A percentile compares a stretch with the other conserved stretches of the same genome.
These are phyloP conservation scores for Metaphire vulgaris DNA, from an alignment of 1,140 invertebrate species.

Conservation along the genomic window DNA sequence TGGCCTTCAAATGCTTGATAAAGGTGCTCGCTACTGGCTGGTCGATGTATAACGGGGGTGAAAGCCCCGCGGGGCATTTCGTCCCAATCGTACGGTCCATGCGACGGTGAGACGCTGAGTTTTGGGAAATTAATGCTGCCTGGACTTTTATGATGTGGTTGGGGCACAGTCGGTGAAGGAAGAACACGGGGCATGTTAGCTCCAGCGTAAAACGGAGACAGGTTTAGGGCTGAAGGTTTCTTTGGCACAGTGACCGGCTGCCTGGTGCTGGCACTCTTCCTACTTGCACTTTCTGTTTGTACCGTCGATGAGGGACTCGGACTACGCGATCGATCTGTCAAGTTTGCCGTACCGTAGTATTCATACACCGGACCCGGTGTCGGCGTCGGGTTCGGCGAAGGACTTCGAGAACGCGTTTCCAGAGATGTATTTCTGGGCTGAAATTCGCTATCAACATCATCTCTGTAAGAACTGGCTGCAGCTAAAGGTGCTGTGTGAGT, in stretches of 20 bases:
- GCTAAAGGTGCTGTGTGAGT: neutral
- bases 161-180: conserved; percentile 52
- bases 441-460: conserved; percentile 21
- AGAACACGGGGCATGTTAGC: conserved; percentile 57
- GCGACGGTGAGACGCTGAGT: conserved; percentile 84
- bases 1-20: no score
- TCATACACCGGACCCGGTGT: conserved; percentile 50
- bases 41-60: conserved; percentile 37
- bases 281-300: conserved; percentile 54
- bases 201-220: conserved; percentile 61
- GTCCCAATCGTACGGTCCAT: conserved; percentile 49
- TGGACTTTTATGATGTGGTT: conserved; percentile 32
- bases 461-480: neutral
- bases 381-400: conserved; percentile 68
- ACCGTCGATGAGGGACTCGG: conserved; percentile 51
- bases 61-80: conserved; percentile 26
- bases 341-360: conserved; percentile 54
- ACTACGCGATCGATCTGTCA: conserved; percentile 54
- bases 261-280: conserved; percentile 57
- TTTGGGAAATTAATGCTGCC: conserved; percentile 80
- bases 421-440: conserved; percentile 48
- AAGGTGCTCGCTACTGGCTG: conserved; percentile 30
- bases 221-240: conserved; percentile 65
- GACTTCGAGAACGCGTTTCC: conserved; percentile 64
- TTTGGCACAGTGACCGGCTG: conserved; percentile 82